Percentiles rank a stretch among this genome's conserved stretches.
Evolutionary conservation across 2,888 invertebrate species (phyloP).

Genomic region (Ischnus inquisitorius): DNA sequence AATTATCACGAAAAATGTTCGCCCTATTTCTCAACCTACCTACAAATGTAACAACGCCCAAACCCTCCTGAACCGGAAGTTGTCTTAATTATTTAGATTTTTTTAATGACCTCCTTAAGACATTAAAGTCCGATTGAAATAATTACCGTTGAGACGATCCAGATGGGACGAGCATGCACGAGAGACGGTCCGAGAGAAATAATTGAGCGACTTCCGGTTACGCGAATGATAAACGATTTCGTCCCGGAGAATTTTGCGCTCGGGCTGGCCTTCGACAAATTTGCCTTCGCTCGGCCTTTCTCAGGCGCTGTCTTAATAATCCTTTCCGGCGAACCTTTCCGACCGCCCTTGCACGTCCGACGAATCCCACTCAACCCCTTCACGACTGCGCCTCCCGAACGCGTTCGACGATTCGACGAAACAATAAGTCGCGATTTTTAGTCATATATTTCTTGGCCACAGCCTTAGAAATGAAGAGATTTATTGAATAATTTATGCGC

Average conservation of each 20-base stretch:
- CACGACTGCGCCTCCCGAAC: not conserved
- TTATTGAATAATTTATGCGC: not conserved
- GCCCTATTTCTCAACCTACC: too few relatives aligned
- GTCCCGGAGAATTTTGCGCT: slow-evolving; percentile 61
- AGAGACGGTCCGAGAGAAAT: slow-evolving; percentile 61
- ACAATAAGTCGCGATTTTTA: slow-evolving; percentile 69
- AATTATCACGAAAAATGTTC: too few relatives aligned
- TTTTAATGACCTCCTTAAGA: not conserved
- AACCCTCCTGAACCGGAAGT: slow-evolving; percentile 1
- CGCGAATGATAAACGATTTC: slow-evolving; percentile 71
- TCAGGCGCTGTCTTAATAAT: slow-evolving; percentile 77
- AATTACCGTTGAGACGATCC: not conserved
- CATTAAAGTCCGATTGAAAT: slow-evolving; percentile 21
- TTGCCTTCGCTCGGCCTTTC: slow-evolving; percentile 68
- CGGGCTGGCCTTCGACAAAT: slow-evolving; percentile 73
- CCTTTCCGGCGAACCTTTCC: slow-evolving; percentile 77
- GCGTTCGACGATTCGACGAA: slow-evolving; percentile 66
- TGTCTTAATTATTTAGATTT: not conserved
- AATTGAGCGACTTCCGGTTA: slow-evolving; percentile 78
- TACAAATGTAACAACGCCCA: too few relatives aligned
- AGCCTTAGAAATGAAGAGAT: slow-evolving; percentile 47
- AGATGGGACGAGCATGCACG: slow-evolving; percentile 24
- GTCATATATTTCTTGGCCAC: slow-evolving; percentile 56
- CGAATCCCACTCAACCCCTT: slow-evolving; percentile 45
- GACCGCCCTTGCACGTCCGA: slow-evolving; percentile 60